Evolutionary conservation across 2,113 vertebrate genomes (phyloP).

Genomic region (Rhegmatorhina hoffmannsi): DNA sequence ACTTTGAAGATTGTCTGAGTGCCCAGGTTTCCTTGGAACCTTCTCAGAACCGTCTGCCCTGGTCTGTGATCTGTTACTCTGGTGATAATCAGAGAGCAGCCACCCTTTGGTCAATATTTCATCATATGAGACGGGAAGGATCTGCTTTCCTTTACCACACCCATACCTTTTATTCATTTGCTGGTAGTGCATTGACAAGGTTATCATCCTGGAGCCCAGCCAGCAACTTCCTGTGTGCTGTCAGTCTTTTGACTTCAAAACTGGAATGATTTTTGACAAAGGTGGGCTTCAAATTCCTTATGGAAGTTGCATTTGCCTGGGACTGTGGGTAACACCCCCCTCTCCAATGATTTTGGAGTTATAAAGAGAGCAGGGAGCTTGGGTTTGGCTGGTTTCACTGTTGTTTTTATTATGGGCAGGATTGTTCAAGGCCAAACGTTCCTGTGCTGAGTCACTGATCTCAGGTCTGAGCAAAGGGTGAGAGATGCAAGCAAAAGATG

Average conservation of each 20-base stretch:
- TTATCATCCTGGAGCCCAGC: not conserved
- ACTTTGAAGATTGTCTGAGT: not conserved
- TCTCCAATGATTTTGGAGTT: not conserved
- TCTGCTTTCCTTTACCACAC: not conserved
- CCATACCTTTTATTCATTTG: not conserved
- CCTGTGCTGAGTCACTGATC: not conserved
- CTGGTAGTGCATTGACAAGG: not conserved
- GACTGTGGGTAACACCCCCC: fast-evolving
- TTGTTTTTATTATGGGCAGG: not conserved
- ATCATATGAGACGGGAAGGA: not conserved
- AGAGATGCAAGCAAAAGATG: conserved; percentile 3
- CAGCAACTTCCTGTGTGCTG: fast-evolving
- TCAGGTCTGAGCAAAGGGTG: not conserved
- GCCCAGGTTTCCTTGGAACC: not conserved
- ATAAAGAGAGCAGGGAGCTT: not conserved
- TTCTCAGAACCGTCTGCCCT: not conserved
- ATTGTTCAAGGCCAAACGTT: not conserved
- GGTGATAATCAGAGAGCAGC: not conserved
- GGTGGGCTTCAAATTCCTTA: not conserved
- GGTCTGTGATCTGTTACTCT: not conserved
- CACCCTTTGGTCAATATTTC: conserved; percentile 2
- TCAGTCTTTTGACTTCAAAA: not conserved
- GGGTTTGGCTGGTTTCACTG: not conserved
- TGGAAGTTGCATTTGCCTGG: fast-evolving
- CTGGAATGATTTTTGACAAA: not conserved